A percentile compares a stretch with the other conserved stretches of the same genome.
These are phyloP conservation scores for Ptychodera flava DNA, from an alignment of 35 echinoderm and acorn worm species.

Conservation along the genomic window DNA sequence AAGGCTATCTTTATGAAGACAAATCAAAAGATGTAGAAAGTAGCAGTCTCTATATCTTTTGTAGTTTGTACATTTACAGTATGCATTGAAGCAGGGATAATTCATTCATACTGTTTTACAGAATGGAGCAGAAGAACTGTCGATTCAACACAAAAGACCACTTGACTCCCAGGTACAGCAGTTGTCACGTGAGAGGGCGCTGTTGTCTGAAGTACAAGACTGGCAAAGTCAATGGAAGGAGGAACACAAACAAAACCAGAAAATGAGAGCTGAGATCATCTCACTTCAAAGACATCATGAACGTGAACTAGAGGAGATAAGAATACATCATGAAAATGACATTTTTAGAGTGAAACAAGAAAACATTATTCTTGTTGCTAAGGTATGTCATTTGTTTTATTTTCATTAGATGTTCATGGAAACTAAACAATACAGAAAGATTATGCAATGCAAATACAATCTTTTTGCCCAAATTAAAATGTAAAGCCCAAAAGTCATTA, in stretches of 20 bases:
- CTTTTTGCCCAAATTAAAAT: too few species aligned
- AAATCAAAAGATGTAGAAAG: too few species aligned
- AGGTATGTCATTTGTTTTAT: slow-evolving; percentile 28
- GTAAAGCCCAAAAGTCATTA: too few species aligned
- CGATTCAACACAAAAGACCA: neutral
- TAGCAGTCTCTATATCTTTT: too few species aligned
- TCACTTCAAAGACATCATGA: slow-evolving; percentile 48
- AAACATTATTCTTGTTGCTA: slow-evolving; percentile 78
- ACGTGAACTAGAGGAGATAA: slow-evolving; percentile 60
- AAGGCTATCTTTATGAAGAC: too few species aligned
- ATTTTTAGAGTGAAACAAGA: slow-evolving; percentile 82
- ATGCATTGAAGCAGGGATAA: too few species aligned
- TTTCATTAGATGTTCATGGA: too few species aligned
- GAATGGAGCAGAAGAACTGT: neutral
- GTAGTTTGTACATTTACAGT: too few species aligned
- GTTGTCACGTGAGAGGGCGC: slow-evolving; percentile 85
- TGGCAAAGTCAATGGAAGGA: slow-evolving; percentile 98
- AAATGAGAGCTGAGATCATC: slow-evolving; percentile 84
- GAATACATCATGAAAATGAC: slow-evolving; percentile 78
- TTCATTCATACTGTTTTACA: neutral
- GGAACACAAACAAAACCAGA: slow-evolving; percentile 74
- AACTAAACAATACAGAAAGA: too few species aligned
- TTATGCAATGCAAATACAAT: too few species aligned
- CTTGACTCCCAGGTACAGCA: slow-evolving; percentile 56
- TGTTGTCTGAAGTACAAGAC: slow-evolving; percentile 80